Evolutionary conservation across 30 jellyfish, hydroid and myxozoan species (phyloP).

Genomic region (Pseudorhiza aurosa): DNA sequence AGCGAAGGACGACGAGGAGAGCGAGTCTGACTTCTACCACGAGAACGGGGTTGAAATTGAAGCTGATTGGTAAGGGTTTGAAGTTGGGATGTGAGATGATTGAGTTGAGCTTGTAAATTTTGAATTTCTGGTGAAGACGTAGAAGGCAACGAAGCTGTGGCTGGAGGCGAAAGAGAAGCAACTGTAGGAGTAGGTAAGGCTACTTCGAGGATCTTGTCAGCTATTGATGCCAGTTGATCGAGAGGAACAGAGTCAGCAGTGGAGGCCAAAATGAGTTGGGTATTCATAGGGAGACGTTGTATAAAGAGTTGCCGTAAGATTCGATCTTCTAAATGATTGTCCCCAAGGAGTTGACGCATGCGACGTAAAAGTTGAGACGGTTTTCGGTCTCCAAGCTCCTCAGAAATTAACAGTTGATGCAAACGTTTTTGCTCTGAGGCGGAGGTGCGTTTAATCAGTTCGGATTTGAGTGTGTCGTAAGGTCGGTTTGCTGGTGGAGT

Average conservation of each 20-base stretch:
- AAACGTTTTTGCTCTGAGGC: too few species aligned
- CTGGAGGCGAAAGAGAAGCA: background rate
- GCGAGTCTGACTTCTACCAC: background rate
- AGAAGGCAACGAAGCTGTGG: background rate
- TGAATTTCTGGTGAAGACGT: background rate
- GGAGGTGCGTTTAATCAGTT: background rate
- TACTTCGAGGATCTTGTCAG: background rate
- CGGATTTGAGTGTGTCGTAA: conserved; percentile 1
- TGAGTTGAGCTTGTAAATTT: background rate
- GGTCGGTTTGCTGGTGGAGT: conserved; percentile 4
- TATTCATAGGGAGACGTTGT: conserved; percentile 26
- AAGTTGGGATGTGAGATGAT: background rate
- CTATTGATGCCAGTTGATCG: conserved; percentile 15
- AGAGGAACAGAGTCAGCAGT: conserved; percentile 7
- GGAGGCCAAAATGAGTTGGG: conserved; percentile 38
- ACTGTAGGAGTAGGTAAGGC: background rate
- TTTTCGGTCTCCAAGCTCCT: conserved; percentile 36
- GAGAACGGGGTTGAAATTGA: background rate
- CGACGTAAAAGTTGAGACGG: conserved; percentile 15
- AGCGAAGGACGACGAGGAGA: background rate
- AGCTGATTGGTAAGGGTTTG: background rate
- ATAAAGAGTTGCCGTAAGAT: conserved; percentile 14
- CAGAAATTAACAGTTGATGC: conserved; percentile 11
- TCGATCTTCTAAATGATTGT: conserved; percentile 8
- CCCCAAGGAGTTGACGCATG: conserved; percentile 43